These are phyloP conservation scores for Chiloscyllium punctatum DNA, from an alignment of 2,797 vertebrate genomes.

Conservation along the genomic window DNA sequence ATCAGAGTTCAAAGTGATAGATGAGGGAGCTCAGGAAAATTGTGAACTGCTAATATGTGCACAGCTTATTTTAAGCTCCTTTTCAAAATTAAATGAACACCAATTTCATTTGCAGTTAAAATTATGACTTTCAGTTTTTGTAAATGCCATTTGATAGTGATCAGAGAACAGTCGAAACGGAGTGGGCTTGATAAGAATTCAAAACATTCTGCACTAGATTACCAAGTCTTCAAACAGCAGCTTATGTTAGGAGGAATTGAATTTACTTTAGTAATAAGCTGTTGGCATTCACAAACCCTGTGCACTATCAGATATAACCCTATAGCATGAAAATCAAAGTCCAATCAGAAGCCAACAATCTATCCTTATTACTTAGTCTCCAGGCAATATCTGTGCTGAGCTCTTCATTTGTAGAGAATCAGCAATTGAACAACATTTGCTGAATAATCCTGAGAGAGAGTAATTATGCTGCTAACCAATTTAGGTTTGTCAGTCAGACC, in stretches of 20 bases:
- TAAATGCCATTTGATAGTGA: neutral
- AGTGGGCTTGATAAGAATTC: conserved; percentile 75
- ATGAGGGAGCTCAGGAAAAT: neutral
- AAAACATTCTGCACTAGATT: conserved; percentile 75
- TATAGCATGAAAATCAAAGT: conserved; percentile 80
- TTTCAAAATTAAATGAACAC: too few species aligned
- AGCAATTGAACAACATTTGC: too few species aligned
- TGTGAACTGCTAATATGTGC: neutral
- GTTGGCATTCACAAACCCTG: conserved; percentile 83
- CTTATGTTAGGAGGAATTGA: conserved; percentile 60
- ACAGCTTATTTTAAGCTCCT: neutral
- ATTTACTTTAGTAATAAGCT: conserved; percentile 73
- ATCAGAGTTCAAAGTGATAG: neutral
- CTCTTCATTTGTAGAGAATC: conserved; percentile 72
- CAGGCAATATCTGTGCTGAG: conserved; percentile 88
- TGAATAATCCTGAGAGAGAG: too few species aligned
- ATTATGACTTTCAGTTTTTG: neutral
- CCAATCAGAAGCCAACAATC: conserved; percentile 65
- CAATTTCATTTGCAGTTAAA: neutral
- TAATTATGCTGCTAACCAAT: too few species aligned
- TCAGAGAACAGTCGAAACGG: too few species aligned
- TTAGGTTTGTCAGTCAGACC: too few species aligned
- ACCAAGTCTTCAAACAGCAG: conserved; percentile 85
- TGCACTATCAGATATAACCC: conserved; percentile 84
- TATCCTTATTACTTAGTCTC: conserved; percentile 77